Evolutionary conservation across 1,140 invertebrate genomes (phyloP), one percentile per base, ranked within the genome.

Genomic region (Asobara japonica): DNA sequence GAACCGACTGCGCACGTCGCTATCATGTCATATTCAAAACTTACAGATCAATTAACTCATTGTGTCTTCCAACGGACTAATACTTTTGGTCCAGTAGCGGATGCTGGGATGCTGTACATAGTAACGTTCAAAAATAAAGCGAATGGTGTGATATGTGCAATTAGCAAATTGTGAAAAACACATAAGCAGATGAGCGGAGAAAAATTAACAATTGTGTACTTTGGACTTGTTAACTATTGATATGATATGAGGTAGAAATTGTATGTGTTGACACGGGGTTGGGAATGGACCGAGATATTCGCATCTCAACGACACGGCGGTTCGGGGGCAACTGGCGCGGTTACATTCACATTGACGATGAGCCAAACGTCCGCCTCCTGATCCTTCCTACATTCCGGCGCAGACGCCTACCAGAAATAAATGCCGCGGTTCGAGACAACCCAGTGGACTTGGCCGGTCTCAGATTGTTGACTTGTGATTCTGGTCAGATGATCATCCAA

Each of bases 291-390:
- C 75, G 74, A 74, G 71, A 72, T 76, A 69, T 76, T 79, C 77
- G 78, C 84, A 83, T 84, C 84, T 84, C 83, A 82, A 84, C 84
- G 80, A 81, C 79, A 78, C 84, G 82, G 78, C 80, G 82, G 84
- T 74, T 87, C 85, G 84, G 79, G 83, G 81, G 80, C 84, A 78
- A 87, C 85, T 87, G 83, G 64, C 78, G 74, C 22, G 25, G 31
- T 62, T 30, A 11, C 64, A 65, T 65, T 61, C 30, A 62, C 68
- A 60, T 25, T 64, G 62, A 33, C 67, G 69, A 38, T 70, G 41
- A 73, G 73, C 74, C 72, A 75, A 71, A 70, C 67, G 71, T 73
- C 77, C 79, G 77, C 78, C 77, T 80, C 80, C 77, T 77, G 74
- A 72, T 78, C 78, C 76, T 77, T 82, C 61, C 73, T 77, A 64